phyloP scores from a whole-genome alignment of 2,113 vertebrate genomes.

The Gallinago paraguaiae region DNA sequence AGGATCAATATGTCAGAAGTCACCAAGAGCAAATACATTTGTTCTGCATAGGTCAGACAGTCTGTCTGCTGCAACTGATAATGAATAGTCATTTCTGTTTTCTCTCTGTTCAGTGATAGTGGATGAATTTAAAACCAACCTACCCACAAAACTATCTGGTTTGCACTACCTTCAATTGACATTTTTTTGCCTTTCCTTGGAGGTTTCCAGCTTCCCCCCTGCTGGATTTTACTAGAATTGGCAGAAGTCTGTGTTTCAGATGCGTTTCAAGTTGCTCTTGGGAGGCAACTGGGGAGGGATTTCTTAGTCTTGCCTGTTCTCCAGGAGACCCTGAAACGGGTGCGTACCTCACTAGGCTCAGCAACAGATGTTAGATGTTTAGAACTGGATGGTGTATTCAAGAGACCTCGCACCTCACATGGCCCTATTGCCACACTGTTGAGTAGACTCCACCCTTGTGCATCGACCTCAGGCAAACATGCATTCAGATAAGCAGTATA shows the following conservation, averaged over 20 bases:
- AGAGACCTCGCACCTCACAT: neutral
- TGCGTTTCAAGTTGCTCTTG: neutral
- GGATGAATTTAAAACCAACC: neutral
- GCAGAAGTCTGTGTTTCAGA: neutral
- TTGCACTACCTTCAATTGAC: neutral
- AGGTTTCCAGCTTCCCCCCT: neutral
- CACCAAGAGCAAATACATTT: neutral
- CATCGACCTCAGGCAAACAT: neutral
- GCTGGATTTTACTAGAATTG: neutral
- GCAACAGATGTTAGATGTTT: neutral
- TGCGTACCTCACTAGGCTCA: neutral
- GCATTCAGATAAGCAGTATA: accelerated
- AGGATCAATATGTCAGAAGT: neutral
- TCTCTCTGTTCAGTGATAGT: neutral
- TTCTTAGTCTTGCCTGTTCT: neutral
- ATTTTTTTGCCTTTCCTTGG: neutral
- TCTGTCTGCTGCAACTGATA: neutral
- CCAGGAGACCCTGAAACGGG: neutral
- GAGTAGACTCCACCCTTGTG: neutral
- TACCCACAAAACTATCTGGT: neutral
- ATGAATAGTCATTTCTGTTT: neutral
- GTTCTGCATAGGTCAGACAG: neutral
- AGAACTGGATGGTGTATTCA: neutral
- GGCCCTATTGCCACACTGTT: neutral
- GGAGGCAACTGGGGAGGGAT: neutral